Evolutionary conservation across 2,888 invertebrate species (phyloP).

Genomic region (Dorcus parallelipipedus): DNA sequence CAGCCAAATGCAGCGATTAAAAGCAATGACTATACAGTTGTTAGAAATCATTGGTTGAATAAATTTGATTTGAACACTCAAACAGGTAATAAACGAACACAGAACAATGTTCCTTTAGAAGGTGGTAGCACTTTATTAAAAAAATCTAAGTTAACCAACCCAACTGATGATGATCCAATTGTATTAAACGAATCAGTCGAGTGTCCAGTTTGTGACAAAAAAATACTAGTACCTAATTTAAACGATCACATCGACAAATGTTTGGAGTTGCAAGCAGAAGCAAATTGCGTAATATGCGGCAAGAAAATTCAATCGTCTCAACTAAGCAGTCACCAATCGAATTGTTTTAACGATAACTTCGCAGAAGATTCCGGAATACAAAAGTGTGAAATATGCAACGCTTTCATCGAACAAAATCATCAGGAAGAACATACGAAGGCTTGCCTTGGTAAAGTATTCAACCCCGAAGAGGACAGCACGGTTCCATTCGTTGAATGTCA

Average conservation of each 20-base stretch:
- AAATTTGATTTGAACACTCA: constrained; percentile 34
- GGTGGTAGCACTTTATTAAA: constrained; percentile 11
- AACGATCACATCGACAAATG: constrained; percentile 26
- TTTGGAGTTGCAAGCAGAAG: constrained; percentile 16
- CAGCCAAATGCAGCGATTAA: not conserved
- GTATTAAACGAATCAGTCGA: constrained; percentile 17
- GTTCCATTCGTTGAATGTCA: constrained; percentile 14
- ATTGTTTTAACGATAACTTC: constrained; percentile 4
- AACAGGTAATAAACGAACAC: constrained; percentile 18
- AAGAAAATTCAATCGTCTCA: constrained; percentile 37
- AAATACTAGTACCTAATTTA: constrained; percentile 11
- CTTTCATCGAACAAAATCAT: constrained; percentile 38
- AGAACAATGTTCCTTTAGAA: constrained; percentile 9
- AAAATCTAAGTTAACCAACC: not conserved
- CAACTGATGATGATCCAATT: not conserved
- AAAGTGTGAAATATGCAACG: constrained; percentile 54
- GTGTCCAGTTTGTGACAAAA: constrained; percentile 47
- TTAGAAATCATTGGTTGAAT: constrained; percentile 46
- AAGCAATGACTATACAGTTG: constrained; percentile 34
- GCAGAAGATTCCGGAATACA: constrained; percentile 25
- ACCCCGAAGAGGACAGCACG: not conserved
- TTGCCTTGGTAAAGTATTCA: constrained; percentile 6
- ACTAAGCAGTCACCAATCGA: constrained; percentile 37
- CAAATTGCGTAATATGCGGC: constrained; percentile 52
- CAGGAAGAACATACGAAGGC: constrained; percentile 38